A percentile compares a stretch with the other conserved stretches of the same genome.
Evolutionary conservation across 2,797 vertebrate genomes (phyloP).

Genomic region (Atherinosoma microstoma): DNA sequence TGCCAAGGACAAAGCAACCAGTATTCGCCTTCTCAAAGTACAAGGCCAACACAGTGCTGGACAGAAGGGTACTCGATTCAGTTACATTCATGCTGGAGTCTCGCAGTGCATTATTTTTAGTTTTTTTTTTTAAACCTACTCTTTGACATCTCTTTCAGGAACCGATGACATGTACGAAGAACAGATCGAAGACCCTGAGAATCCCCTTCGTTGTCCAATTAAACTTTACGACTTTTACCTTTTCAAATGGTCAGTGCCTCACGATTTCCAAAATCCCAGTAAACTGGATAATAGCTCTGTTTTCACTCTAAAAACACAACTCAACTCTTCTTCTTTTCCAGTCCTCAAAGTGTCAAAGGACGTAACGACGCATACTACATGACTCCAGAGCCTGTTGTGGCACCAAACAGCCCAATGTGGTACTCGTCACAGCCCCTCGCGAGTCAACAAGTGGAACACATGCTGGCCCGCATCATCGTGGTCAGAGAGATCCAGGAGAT

Average conservation of each 20-base stretch:
- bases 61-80: constrained; percentile 89
- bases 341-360: constrained; percentile 98
- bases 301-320: neutral
- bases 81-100: neutral
- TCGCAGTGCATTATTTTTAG: neutral
- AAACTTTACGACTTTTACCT: constrained; percentile 99
- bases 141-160: constrained; percentile 77
- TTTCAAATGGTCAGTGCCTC: constrained; percentile 95
- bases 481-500: constrained; percentile 99
- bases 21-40: constrained; percentile 96
- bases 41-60: constrained; percentile 90
- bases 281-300: neutral
- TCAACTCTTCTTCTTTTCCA: constrained; percentile 60
- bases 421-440: constrained; percentile 98
- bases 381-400: constrained; percentile 98
- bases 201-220: constrained; percentile 97
- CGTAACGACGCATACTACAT: constrained; percentile 99
- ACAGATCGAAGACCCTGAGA: constrained; percentile 96
- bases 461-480: constrained; percentile 96
- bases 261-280: neutral
- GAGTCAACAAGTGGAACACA: constrained; percentile 94
- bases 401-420: constrained; percentile 99
- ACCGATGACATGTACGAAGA: constrained; percentile 98
- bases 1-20: constrained; percentile 98
- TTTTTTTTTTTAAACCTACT: constrained; percentile 7